Conservation (phyloP, 2,797 vertebrate genomes). For the Poeciliopsis turneri region DNA sequence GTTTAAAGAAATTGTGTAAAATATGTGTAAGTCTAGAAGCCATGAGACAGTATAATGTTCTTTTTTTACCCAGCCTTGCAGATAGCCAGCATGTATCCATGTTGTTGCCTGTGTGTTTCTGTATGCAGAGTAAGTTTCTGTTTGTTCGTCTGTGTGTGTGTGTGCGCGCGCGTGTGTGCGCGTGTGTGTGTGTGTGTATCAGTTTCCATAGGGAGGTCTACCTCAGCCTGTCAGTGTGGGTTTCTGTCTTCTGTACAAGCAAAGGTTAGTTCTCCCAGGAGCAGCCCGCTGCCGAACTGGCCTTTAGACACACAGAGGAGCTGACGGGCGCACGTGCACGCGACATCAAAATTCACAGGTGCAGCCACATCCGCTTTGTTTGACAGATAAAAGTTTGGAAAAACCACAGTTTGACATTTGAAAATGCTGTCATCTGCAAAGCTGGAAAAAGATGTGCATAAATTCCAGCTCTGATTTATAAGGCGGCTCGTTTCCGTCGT, state of each 20-base stretch:
- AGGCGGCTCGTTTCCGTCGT: not conserved
- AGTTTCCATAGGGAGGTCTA: constrained; percentile 34
- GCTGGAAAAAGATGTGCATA: constrained; percentile 7
- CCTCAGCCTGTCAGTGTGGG: constrained; percentile 40
- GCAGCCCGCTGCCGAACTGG: constrained; percentile 36
- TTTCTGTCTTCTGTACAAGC: constrained; percentile 52
- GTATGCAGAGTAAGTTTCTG: constrained; percentile 7
- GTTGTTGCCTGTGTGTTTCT: constrained; percentile 9
- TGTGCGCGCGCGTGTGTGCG: too few species aligned
- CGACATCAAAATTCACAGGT: constrained; percentile 26
- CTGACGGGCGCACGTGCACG: not conserved
- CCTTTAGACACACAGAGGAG: constrained; percentile 41
- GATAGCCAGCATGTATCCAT: not conserved
- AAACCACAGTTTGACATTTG: constrained; percentile 45
- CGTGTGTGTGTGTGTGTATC: constrained; percentile 1
- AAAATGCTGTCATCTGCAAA: constrained; percentile 35
- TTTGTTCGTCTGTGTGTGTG: constrained; percentile 2
- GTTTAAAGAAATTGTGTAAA: not conserved
- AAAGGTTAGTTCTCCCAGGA: constrained; percentile 65
- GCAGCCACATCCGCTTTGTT: constrained; percentile 24
- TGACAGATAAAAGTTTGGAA: constrained; percentile 28
- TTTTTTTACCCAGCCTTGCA: not conserved
- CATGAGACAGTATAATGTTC: not conserved
- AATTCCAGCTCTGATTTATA: not conserved
- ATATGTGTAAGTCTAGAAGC: not conserved